Percentiles rank a stretch among this genome's conserved stretches.
These are phyloP conservation scores for Drosophila triauraria DNA, from an alignment of 1,140 invertebrate genomes.

Conservation along the genomic window DNA sequence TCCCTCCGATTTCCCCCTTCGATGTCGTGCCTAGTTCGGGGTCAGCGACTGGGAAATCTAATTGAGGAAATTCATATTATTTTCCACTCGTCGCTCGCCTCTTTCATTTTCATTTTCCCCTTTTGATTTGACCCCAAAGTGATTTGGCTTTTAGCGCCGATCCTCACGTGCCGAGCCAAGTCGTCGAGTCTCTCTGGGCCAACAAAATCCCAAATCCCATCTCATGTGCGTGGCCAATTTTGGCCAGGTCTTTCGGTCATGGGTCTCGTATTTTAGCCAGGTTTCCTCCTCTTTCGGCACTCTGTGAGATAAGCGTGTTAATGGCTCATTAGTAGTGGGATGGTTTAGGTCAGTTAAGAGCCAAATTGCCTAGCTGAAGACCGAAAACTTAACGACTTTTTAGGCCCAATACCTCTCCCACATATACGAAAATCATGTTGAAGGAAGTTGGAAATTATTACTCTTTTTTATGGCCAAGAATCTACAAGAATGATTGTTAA, in stretches of 20 bases:
- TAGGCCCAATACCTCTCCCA: conserved; percentile 4
- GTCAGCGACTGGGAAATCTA: conserved; percentile 57
- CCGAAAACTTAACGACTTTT: conserved; percentile 26
- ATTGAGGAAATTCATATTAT: conserved; percentile 76
- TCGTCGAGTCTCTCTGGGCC: conserved; percentile 22
- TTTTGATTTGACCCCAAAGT: conserved; percentile 35
- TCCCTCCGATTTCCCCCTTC: conserved; percentile 10
- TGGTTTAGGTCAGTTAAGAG: conserved; percentile 31
- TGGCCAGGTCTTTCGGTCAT: conserved; percentile 16
- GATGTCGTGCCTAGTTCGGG: conserved; percentile 29
- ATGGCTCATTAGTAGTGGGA: conserved; percentile 65
- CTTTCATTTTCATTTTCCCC: conserved; percentile 45
- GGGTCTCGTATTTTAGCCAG: conserved; percentile 14
- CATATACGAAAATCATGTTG: conserved; percentile 7
- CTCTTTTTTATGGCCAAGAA: neutral
- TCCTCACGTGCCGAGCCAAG: conserved; percentile 32
- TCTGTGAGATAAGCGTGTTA: conserved; percentile 69
- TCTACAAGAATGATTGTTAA: conserved; percentile 15
- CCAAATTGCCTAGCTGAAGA: conserved; percentile 55
- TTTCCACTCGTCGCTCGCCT: conserved; percentile 39
- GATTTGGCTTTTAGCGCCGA: conserved; percentile 38
- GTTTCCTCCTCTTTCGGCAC: conserved; percentile 21
- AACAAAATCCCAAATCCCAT: conserved; percentile 24
- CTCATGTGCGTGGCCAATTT: conserved; percentile 66
- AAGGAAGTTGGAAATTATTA: conserved; percentile 38